Percentiles rank a stretch among this genome's conserved stretches.
These are phyloP conservation scores for Crotophaga sulcirostris DNA, from an alignment of 2,113 vertebrate genomes.

Conservation along the genomic window DNA sequence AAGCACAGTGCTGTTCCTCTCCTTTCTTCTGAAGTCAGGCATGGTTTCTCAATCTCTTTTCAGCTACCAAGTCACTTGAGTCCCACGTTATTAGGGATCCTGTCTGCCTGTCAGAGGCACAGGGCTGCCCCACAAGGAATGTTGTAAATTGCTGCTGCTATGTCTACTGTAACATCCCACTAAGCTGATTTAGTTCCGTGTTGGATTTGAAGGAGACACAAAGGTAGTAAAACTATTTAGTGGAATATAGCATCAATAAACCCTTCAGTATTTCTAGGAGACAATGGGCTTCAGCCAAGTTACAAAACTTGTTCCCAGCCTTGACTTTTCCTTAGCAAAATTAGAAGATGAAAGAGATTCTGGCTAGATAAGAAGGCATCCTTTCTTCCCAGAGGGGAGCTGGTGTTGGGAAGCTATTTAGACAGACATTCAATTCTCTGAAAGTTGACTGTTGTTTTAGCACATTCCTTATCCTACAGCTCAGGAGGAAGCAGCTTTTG, in stretches of 20 bases:
- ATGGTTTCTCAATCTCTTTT: neutral
- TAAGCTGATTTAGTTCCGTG: neutral
- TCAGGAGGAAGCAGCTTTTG: neutral
- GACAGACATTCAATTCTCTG: neutral
- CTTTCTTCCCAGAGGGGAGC: neutral
- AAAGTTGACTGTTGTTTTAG: neutral
- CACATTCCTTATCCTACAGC: neutral
- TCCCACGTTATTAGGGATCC: neutral
- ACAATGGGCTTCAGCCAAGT: neutral
- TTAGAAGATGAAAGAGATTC: neutral
- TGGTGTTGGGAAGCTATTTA: conserved; percentile 4
- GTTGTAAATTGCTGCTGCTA: neutral
- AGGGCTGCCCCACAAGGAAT: neutral
- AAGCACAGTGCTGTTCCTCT: neutral
- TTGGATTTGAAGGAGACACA: neutral
- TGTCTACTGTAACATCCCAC: neutral
- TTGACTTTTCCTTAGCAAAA: neutral
- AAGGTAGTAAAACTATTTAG: neutral
- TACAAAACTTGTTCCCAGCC: neutral
- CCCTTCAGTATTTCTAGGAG: neutral
- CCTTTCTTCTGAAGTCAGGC: neutral
- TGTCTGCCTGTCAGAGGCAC: neutral
- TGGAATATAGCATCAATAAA: neutral
- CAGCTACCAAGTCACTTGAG: neutral
- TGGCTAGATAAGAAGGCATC: neutral